These are phyloP conservation scores for Shinisaurus crocodilurus DNA, from an alignment of 2,113 vertebrate species.

Conservation along the genomic window DNA sequence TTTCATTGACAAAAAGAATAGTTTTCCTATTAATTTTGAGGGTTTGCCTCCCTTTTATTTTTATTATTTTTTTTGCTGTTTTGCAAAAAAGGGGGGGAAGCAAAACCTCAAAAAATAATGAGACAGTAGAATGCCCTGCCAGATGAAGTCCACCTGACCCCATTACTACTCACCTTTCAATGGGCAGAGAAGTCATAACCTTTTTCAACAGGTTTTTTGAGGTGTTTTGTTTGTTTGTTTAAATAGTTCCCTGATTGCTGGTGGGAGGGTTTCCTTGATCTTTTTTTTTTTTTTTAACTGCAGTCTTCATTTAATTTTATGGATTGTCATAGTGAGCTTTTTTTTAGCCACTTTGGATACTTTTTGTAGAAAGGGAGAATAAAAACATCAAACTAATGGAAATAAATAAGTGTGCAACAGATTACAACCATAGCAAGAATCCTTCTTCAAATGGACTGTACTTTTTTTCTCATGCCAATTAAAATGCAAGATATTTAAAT, in stretches of 20 bases:
- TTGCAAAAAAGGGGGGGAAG: too few species aligned
- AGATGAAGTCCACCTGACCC: neutral
- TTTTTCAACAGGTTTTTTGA: neutral
- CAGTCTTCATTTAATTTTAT: neutral
- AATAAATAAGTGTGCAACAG: neutral
- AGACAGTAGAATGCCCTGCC: neutral
- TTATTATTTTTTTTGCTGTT: too few species aligned
- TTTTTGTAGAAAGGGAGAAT: neutral
- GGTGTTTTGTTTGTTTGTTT: neutral
- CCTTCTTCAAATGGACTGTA: neutral
- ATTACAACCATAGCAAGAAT: neutral
- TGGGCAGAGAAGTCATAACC: neutral
- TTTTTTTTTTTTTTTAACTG: neutral
- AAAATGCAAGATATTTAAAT: neutral
- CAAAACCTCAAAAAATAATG: neutral
- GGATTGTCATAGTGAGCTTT: neutral
- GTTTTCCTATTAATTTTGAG: neutral
- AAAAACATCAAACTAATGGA: neutral
- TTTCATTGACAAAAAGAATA: neutral
- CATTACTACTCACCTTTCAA: neutral
- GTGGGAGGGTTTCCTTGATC: neutral
- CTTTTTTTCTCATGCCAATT: neutral
- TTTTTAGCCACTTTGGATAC: neutral
- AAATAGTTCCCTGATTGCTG: neutral
- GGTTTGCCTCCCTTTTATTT: neutral